A percentile compares a stretch with the other conserved stretches of the same genome.
Conservation (phyloP, 2,888 invertebrate species). For the Latheticus oryzae region DNA sequence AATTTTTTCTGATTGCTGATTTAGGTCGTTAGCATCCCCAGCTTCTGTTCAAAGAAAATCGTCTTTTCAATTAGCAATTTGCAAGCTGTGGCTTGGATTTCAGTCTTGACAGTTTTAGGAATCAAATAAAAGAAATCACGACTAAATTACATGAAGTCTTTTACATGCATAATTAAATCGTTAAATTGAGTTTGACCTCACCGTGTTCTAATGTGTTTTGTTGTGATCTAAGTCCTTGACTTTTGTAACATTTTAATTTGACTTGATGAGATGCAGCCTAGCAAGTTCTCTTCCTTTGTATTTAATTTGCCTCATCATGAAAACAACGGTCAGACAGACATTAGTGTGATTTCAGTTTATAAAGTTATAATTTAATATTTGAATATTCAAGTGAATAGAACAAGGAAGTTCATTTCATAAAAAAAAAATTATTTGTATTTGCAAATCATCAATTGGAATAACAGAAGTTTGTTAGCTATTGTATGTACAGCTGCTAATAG, state of each 20-base stretch:
- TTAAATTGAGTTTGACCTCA: slow-evolving; percentile 30
- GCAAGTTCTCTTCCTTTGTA: slow-evolving; percentile 16
- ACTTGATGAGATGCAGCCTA: slow-evolving; percentile 28
- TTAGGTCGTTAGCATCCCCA: too few relatives aligned
- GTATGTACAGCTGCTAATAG: too few relatives aligned
- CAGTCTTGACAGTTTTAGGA: too few relatives aligned
- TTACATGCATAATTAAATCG: slow-evolving; percentile 31
- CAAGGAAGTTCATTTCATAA: slow-evolving; percentile 9
- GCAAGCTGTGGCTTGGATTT: too few relatives aligned
- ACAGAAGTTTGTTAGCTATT: too few relatives aligned
- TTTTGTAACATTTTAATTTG: slow-evolving; percentile 33
- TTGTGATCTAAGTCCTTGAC: slow-evolving; percentile 26
- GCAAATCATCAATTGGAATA: too few relatives aligned
- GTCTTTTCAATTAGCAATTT: slow-evolving; percentile 12
- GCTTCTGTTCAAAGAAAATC: too few relatives aligned
- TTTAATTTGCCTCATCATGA: slow-evolving; percentile 16
- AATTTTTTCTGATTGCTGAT: too few relatives aligned
- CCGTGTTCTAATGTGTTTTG: slow-evolving; percentile 14
- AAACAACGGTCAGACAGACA: slow-evolving; percentile 1
- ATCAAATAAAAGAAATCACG: too few relatives aligned
- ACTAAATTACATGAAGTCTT: slow-evolving; percentile 16
- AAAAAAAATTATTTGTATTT: too few relatives aligned
- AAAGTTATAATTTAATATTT: neutral
- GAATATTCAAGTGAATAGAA: neutral
- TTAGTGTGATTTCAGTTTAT: neutral